Evolutionary conservation across 2,113 vertebrate species (phyloP), one percentile per base, ranked within the genome.

Genomic region (Phoxinus phoxinus): DNA sequence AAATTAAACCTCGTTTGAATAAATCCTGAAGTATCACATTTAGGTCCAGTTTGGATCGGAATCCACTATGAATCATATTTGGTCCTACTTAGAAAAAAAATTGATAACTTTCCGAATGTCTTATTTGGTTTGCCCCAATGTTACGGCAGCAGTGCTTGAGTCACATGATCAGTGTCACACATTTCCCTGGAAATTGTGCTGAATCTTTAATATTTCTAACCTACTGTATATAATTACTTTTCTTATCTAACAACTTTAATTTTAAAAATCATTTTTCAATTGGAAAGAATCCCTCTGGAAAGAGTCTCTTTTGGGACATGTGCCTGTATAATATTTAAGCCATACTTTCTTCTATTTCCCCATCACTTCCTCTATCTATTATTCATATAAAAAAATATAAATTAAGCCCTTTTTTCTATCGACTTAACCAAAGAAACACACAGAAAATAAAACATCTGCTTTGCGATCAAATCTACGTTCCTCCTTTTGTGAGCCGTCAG

Each of bases 401-500:
- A 37, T 71, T 4, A 71, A 41, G 19, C 10, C 67, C 37, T 71
- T 35, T 35, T 23, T 23, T 71, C 15, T 67, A 9, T 35, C 6
- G 32, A 19, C 7, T 71, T 71, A 37, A 69, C 32, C 65, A 37
- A 69, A 21, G 17, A 69, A 69, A 35, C 59, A 65, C 61, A 65
- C 27, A 32, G 6, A 0, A 30, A 30, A 7, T 19, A 71, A 69
- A 17, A 37, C 19, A 11, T 71, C 67, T 37, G 37, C 37, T 15
- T 73, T 37, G 1, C 25, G 71, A 46, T 73, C 11, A 25, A 12
- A 41, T 72, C 46, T 10, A 4, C 19, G 11, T 15, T 81, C 53
- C 73, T 78, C 25, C 23, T 30, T 80, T 84, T 86, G 75, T 69
- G 81, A 84, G n/a, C 61, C 61, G 74, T n/a, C 48, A 59, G 56